A percentile compares a stretch with the other conserved stretches of the same genome.
Evolutionary conservation across 2,888 invertebrate genomes (phyloP).

Genomic region (Synanthedon formicaeformis): DNA sequence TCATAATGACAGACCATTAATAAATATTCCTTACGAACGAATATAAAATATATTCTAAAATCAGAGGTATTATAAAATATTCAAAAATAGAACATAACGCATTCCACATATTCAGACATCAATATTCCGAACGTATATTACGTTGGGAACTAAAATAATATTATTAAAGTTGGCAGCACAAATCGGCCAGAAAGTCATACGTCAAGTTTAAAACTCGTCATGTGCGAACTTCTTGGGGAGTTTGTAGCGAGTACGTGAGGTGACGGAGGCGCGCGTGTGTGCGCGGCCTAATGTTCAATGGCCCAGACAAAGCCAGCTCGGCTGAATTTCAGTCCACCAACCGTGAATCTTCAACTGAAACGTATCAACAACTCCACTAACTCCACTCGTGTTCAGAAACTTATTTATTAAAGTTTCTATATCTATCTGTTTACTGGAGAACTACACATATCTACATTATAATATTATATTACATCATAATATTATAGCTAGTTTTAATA

Average conservation of each 20-base stretch:
- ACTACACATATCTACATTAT: background rate
- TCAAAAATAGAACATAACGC: too few relatives aligned
- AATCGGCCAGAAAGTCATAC: background rate
- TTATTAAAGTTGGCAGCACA: background rate
- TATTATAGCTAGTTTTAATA: too few relatives aligned
- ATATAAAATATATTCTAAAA: too few relatives aligned
- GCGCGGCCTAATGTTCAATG: slow-evolving; percentile 28
- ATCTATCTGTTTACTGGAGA: background rate
- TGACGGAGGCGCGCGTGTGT: slow-evolving; percentile 10
- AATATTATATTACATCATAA: too few relatives aligned
- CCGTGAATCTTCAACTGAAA: slow-evolving; percentile 17
- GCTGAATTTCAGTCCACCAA: slow-evolving; percentile 19
- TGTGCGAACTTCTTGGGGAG: slow-evolving; percentile 15
- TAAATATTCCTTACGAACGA: too few relatives aligned
- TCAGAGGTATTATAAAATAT: too few relatives aligned
- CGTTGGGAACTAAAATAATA: background rate
- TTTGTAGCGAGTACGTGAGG: slow-evolving; percentile 9
- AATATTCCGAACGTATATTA: too few relatives aligned
- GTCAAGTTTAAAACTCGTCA: slow-evolving; percentile 20
- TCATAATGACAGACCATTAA: too few relatives aligned
- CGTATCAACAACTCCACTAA: background rate
- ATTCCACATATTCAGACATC: too few relatives aligned
- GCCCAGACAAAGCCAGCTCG: slow-evolving; percentile 24
- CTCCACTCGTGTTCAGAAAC: background rate
- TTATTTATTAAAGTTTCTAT: background rate